Percentiles rank a stretch among this genome's conserved stretches.
Conservation (phyloP, 2,888 invertebrate genomes). For the Phortica okadai region DNA sequence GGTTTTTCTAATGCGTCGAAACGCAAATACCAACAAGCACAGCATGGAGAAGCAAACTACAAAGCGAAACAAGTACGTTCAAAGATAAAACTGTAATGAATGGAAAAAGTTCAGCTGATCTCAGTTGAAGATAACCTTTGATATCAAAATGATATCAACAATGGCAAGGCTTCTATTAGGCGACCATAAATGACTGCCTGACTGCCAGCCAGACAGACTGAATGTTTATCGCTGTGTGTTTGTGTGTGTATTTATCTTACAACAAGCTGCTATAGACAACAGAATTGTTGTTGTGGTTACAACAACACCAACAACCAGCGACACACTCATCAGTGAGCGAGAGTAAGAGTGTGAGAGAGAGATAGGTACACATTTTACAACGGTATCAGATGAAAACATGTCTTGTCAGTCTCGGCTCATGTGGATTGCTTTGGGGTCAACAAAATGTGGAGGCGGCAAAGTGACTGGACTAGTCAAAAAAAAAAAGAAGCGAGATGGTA, state of each 20-base stretch:
- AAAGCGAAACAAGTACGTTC: not conserved
- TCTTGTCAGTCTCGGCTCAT: not conserved
- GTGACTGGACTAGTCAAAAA: not conserved
- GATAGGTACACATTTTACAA: slow-evolving; percentile 21
- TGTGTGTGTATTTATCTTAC: slow-evolving; percentile 52
- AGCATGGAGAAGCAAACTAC: not conserved
- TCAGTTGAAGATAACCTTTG: slow-evolving; percentile 58
- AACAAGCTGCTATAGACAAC: slow-evolving; percentile 41
- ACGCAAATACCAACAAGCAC: not conserved
- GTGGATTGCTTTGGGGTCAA: no score
- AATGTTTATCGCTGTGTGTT: slow-evolving; percentile 28
- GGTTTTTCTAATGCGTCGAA: not conserved
- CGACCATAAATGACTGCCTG: not conserved
- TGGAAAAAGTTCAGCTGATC: slow-evolving; percentile 63
- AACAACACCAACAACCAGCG: slow-evolving; percentile 3
- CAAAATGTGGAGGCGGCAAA: not conserved
- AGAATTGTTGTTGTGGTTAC: slow-evolving; percentile 26
- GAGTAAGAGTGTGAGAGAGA: no score
- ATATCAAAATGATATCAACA: not conserved
- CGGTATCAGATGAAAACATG: slow-evolving; percentile 2
- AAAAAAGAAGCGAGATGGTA: not conserved
- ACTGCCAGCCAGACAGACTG: slow-evolving; percentile 24
- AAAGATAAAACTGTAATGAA: slow-evolving; percentile 61
- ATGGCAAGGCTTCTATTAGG: not conserved
- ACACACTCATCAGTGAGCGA: slow-evolving; percentile 1